Base-by-base conservation (phyloP, 2,113 vertebrate species). In the Takifugu bimaculatus region DNA sequence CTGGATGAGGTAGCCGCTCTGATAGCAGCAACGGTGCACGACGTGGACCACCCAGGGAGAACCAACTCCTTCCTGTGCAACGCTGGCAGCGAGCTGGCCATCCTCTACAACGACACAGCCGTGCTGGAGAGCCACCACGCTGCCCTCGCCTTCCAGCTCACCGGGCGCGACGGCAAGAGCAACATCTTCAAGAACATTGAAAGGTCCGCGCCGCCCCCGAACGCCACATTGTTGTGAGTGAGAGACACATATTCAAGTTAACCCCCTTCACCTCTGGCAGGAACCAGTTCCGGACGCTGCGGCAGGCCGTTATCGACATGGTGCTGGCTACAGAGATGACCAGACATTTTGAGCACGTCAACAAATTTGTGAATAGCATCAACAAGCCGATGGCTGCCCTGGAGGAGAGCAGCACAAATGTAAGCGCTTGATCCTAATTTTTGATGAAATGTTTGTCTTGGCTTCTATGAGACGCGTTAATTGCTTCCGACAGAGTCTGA, bases 301-400 rank as follows among this genome's bases (percentile, higher is more conserved):
- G 96, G 20, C 96, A 98, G 74, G 93, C 95, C 64, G 94, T 97
- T 73, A 98, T 98, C 53, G 96, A 98, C 85, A 98, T 98, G 96
- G 96, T 98, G 74, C 86, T 98, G 82, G 96, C 96, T 63, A 98
- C 96, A 0, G 96, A 98, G 88, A 98, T 98, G 96, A 98, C 96
- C 0, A 90, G 95, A 69, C 96, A 98, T 84, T 98, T 98, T 47
- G 96, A 98, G 78, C 95, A 98, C 0, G 96, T 97, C 81, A 98
- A 94, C 86, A 98, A 97, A 85, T 98, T 98, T 72, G 96, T 95
- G 63, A 98, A 98, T 87, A 98, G 95, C 84, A 93, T 98, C 90
- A 98, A 96, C 88, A 97, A 98, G 79, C 93, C 94, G 0, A 84
- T 93, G 87, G 91, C 91, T 6, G 91, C 93, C 29, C 84, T 92